These are phyloP conservation scores for Halictus ligatus DNA, from an alignment of 2,888 invertebrate genomes.

Conservation along the genomic window DNA sequence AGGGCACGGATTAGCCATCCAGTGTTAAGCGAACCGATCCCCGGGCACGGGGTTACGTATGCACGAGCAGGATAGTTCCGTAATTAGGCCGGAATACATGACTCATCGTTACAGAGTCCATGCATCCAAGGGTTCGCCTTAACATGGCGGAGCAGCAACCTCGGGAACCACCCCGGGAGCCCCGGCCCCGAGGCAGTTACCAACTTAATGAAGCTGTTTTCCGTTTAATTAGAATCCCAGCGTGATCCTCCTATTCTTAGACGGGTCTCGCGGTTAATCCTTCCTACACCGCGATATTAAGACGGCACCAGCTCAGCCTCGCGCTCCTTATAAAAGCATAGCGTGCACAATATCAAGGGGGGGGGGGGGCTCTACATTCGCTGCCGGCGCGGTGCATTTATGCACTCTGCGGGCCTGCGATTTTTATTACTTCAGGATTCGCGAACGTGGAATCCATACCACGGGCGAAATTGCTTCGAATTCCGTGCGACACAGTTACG, in stretches of 20 bases:
- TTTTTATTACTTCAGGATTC: slow-evolving; percentile 50
- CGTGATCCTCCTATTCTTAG: slow-evolving; percentile 80
- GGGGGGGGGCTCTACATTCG: slow-evolving; percentile 54
- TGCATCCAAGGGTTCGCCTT: slow-evolving; percentile 50
- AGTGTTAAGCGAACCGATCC: slow-evolving; percentile 8
- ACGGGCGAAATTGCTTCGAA: slow-evolving; percentile 16
- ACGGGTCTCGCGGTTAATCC: slow-evolving; percentile 76
- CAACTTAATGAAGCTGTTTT: slow-evolving; percentile 83
- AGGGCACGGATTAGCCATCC: background rate
- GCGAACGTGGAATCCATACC: slow-evolving; percentile 1
- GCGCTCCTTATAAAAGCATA: slow-evolving; percentile 67
- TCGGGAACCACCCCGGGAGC: slow-evolving; percentile 55
- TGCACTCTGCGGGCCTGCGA: slow-evolving; percentile 55
- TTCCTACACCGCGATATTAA: slow-evolving; percentile 77
- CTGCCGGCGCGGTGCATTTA: slow-evolving; percentile 48
- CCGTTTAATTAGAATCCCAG: slow-evolving; percentile 83
- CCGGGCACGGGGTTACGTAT: slow-evolving; percentile 5
- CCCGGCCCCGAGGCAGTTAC: slow-evolving; percentile 75
- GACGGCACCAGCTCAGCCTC: slow-evolving; percentile 71
- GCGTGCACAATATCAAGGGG: slow-evolving; percentile 66
- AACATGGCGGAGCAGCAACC: slow-evolving; percentile 58
- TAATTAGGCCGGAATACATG: slow-evolving; percentile 60
- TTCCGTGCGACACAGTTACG: slow-evolving; percentile 12
- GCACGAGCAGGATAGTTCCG: slow-evolving; percentile 28
- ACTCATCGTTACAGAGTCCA: slow-evolving; percentile 52